Base-by-base conservation (phyloP, 2,888 invertebrate genomes). In the Athalia cordata region DNA sequence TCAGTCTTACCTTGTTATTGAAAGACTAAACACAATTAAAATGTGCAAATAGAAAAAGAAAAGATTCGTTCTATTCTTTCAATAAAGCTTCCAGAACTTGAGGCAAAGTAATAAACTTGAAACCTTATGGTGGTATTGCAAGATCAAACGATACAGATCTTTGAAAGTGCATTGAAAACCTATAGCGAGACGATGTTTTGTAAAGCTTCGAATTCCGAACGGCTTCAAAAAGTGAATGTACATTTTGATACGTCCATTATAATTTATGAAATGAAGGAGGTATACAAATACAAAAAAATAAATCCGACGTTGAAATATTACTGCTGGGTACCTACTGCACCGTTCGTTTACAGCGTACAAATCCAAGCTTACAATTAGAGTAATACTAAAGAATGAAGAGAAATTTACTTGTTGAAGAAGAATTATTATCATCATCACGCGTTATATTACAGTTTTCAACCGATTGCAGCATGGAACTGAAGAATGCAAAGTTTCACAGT, bases 241-340 rank as follows among this genome's bases (percentile, higher is more conserved):
- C 55, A 55, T 29, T 68, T 11, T 52, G 29, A 43, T 29, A 68
- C 43, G 52, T 52, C 52, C 43, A 43, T 43, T 55, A 52, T 45
- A 52, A 68, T 68, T 52, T 15, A 52, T 55, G 55, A 11, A 15
- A 52, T 29, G 55, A 11, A 68, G 5, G 47, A 68, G 43, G 68
- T 52, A 55, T 43, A 52, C 55, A 6, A n/a, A 29, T 29, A 29
- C 29, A 29, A 29, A 29, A 29, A 29, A 43, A 68, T 29, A 68
- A 68, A 68, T 68, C n/a, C 52, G 68, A 68, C 68, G 68, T 68
- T 68, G 68, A 68, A 68, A 52, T 68, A 55, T 55, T 55, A 55
- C 6, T 55, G 11, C 7, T 7, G 55, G 55, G 11, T 55, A 55
- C 6, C 55, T 55, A 55, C 55, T n/a, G 4, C 11, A 9, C 9